These are phyloP conservation scores for Callimorpha dominula DNA, from an alignment of 2,888 invertebrate species.

Conservation along the genomic window DNA sequence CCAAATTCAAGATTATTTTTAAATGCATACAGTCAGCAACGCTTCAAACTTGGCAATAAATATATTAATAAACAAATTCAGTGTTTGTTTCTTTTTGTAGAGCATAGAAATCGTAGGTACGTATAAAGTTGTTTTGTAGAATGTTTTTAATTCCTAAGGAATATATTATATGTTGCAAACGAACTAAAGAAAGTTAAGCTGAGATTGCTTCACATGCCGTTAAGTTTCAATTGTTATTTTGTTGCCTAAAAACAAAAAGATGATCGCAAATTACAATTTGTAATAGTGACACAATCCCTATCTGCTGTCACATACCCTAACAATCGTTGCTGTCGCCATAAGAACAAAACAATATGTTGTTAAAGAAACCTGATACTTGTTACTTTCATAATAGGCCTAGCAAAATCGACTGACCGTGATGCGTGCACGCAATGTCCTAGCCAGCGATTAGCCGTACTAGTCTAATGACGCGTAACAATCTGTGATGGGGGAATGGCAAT, in stretches of 20 bases:
- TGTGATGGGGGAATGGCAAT: conserved; percentile 41
- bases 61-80: too few species aligned
- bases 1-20: too few species aligned
- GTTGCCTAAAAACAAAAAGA: conserved; percentile 12
- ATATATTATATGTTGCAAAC: not conserved
- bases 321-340: conserved; percentile 23
- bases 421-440: conserved; percentile 46
- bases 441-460: conserved; percentile 45
- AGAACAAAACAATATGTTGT: conserved; percentile 27
- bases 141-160: too few species aligned
- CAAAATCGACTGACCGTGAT: conserved; percentile 39
- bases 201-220: not conserved
- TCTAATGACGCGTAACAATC: conserved; percentile 61
- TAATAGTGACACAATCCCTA: conserved; percentile 15
- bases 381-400: conserved; percentile 29
- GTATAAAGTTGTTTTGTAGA: too few species aligned
- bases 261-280: conserved; percentile 7
- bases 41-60: too few species aligned
- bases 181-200: not conserved
- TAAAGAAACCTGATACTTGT: conserved; percentile 35
- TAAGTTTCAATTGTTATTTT: conserved; percentile 1
- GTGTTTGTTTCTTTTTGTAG: too few species aligned
- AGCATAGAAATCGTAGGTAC: too few species aligned
- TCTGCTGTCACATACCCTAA: conserved; percentile 20
- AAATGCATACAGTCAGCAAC: too few species aligned